A percentile compares a stretch with the other conserved stretches of the same genome.
Evolutionary conservation across 2,797 vertebrate genomes (phyloP).

Genomic region (Todus mexicanus): DNA sequence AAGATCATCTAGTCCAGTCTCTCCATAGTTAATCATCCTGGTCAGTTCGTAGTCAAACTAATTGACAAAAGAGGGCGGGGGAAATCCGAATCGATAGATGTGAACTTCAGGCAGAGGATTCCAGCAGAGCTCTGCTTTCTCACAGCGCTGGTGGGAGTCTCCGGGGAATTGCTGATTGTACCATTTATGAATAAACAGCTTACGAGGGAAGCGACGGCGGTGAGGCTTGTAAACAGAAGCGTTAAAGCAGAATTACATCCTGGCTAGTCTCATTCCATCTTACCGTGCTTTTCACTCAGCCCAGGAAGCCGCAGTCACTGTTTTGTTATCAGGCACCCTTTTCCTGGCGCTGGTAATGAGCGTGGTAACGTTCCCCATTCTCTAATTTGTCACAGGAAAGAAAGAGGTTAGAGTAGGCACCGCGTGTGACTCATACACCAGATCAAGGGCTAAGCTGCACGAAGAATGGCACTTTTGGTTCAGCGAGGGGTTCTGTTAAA

Average conservation of each 20-base stretch:
- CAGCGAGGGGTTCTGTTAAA: neutral
- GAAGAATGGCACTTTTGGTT: neutral
- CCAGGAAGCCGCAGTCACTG: neutral
- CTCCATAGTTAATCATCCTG: neutral
- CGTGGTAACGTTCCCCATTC: neutral
- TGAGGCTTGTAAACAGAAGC: neutral
- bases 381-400: neutral
- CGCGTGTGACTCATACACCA: neutral
- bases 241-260: neutral
- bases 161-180: neutral
- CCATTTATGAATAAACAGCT: conserved; percentile 13
- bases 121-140: neutral
- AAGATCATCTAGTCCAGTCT: too few relatives aligned
- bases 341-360: neutral
- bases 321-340: neutral
- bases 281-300: neutral
- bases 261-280: neutral
- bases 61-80: neutral
- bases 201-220: neutral
- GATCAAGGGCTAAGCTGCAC: neutral
- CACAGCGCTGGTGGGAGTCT: neutral
- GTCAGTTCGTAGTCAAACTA: neutral
- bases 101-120: neutral
- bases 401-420: neutral
- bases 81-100: neutral